Evolutionary conservation across 2,888 invertebrate genomes (phyloP).

Genomic region (Amphiduros pacificus): DNA sequence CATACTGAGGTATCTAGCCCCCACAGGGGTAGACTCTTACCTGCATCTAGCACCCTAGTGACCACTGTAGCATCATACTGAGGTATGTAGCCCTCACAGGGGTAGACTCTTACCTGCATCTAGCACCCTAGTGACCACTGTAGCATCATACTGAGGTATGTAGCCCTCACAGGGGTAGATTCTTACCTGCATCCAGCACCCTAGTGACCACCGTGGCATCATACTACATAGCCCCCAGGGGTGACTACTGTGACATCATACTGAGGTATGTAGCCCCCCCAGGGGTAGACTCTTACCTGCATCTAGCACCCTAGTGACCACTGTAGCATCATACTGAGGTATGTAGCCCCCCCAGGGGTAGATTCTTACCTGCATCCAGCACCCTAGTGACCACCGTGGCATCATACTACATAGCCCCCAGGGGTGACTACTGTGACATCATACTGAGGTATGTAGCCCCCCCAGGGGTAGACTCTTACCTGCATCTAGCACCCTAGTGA

Average conservation of each 20-base stretch:
- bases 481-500: constrained; percentile 46
- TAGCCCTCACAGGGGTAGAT: constrained; percentile 45
- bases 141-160: constrained; percentile 49
- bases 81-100: constrained; percentile 48
- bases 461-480: constrained; percentile 33
- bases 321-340: constrained; percentile 50
- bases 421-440: no score
- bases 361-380: constrained; percentile 46
- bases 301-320: constrained; percentile 47
- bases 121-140: constrained; percentile 45
- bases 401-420: no score
- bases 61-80: constrained; percentile 51
- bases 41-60: constrained; percentile 47
- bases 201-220: constrained; percentile 50
- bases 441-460: no score
- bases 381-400: constrained; percentile 48
- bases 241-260: no score
- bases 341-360: constrained; percentile 47
- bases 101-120: constrained; percentile 45
- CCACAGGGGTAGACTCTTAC: constrained; percentile 27
- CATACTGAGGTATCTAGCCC: no score
- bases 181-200: constrained; percentile 45
- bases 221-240: no score
- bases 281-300: constrained; percentile 35
- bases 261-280: no score